Conservation (phyloP, 2,113 vertebrate genomes). For the Chionomys nivalis region DNA sequence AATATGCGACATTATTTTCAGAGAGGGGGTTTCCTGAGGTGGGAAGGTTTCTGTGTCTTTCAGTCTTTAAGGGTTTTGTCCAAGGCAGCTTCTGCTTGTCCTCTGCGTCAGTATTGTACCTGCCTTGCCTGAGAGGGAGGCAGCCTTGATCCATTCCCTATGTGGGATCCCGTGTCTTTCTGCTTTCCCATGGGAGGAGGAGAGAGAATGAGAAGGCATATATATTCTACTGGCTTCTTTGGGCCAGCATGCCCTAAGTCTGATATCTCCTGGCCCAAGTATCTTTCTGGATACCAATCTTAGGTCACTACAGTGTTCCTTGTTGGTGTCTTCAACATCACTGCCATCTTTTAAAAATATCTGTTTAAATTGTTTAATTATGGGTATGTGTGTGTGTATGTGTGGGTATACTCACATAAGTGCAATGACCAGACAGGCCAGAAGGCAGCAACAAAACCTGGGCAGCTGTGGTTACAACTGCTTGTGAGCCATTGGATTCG, state of each 20-base stretch:
- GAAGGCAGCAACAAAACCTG: not conserved
- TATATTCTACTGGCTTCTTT: rapidly evolving
- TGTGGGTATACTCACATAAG: too few relatives aligned
- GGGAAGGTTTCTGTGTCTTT: not conserved
- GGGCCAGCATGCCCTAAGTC: rapidly evolving
- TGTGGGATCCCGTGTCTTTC: rapidly evolving
- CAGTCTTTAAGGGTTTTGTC: rapidly evolving
- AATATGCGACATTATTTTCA: not conserved
- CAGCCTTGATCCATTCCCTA: too few relatives aligned
- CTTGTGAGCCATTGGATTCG: not conserved
- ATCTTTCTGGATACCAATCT: not conserved
- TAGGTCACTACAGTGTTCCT: too few relatives aligned
- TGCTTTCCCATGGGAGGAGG: not conserved
- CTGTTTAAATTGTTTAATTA: not conserved
- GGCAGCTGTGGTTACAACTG: not conserved
- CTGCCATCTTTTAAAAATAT: not conserved
- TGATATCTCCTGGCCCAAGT: not conserved
- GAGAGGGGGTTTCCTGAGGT: rapidly evolving
- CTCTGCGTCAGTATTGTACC: rapidly evolving
- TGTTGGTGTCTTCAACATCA: not conserved
- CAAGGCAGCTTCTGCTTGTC: rapidly evolving
- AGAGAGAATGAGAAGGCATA: rapidly evolving
- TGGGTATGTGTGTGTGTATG: not conserved
- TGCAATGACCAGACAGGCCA: not conserved
- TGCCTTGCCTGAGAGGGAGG: not conserved